Percentiles rank a stretch among this genome's conserved stretches.
These are phyloP conservation scores for Istiophorus platypterus DNA, from an alignment of 2,113 vertebrate species.

Conservation along the genomic window DNA sequence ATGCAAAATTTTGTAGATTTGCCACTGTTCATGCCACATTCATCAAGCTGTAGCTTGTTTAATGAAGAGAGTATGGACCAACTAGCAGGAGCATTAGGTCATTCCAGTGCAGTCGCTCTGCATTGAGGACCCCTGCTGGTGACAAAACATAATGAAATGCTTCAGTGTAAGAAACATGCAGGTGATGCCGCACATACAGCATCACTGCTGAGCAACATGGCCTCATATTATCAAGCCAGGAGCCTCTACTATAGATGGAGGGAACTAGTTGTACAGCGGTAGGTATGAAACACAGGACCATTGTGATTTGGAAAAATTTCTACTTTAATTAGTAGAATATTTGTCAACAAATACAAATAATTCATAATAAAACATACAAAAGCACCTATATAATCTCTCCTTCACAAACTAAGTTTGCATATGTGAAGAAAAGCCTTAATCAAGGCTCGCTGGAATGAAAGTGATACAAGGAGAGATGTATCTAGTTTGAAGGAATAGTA, in stretches of 20 bases:
- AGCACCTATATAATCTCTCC: conserved; percentile 33
- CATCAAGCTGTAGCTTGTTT: conserved; percentile 4
- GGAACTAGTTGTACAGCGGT: conserved; percentile 18
- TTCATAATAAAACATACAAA: conserved; percentile 16
- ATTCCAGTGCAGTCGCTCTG: conserved; percentile 40
- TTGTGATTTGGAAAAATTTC: conserved; percentile 1
- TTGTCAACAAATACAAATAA: background rate
- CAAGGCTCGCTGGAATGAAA: conserved; percentile 15
- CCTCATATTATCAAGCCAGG: conserved; percentile 31
- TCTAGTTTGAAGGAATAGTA: conserved; percentile 7
- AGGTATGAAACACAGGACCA: background rate
- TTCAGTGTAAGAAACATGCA: background rate
- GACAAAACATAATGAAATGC: conserved; percentile 10
- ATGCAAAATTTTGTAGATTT: no score
- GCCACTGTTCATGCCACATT: no score
- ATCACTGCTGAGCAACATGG: conserved; percentile 52
- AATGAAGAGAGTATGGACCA: background rate
- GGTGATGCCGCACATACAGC: conserved; percentile 41
- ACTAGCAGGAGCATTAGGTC: conserved; percentile 66
- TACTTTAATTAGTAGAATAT: conserved; percentile 1
- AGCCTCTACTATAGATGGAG: conserved; percentile 25
- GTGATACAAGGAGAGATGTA: conserved; percentile 10
- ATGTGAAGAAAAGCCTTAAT: background rate
- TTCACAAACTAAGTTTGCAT: conserved; percentile 13
- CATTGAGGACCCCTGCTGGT: conserved; percentile 77